Evolutionary conservation across 1,140 invertebrate species (phyloP).

Genomic region (Leptopilina boulardi): DNA sequence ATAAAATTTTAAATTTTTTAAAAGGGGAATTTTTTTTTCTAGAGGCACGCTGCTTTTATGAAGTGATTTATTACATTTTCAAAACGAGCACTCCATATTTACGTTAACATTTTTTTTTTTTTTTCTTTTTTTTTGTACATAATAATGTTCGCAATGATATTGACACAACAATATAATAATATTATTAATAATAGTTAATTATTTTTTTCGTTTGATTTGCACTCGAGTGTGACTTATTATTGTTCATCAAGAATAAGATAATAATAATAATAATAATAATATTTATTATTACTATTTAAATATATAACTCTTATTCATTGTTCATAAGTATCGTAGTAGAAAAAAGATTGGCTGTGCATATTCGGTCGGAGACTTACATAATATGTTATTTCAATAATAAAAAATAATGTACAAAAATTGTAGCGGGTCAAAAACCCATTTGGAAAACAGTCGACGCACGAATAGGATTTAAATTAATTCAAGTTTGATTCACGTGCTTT

Average conservation of each 20-base stretch:
- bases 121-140: neutral
- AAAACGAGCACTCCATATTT: conserved; percentile 1
- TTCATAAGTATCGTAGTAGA: neutral
- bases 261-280: no score
- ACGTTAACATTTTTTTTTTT: neutral
- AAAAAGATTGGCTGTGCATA: conserved; percentile 36
- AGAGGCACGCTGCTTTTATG: conserved; percentile 20
- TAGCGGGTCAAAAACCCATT: conserved; percentile 37
- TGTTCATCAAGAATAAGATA: neutral
- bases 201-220: conserved; percentile 65
- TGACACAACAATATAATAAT: conserved; percentile 55
- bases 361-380: conserved; percentile 34
- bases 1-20: no score
- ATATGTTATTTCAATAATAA: conserved; percentile 37
- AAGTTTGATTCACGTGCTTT: conserved; percentile 67
- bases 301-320: conserved; percentile 2
- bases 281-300: conserved; percentile 27
- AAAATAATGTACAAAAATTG: conserved; percentile 65
- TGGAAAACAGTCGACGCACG: conserved; percentile 26
- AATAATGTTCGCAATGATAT: conserved; percentile 30
- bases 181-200: conserved; percentile 55
- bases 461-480: conserved; percentile 38
- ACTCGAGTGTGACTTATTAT: conserved; percentile 43
- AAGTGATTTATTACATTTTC: neutral
- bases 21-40: neutral